Percentiles rank a stretch among this genome's conserved stretches.
Evolutionary conservation across 2,888 invertebrate genomes (phyloP).

Genomic region (Mantis religiosa): DNA sequence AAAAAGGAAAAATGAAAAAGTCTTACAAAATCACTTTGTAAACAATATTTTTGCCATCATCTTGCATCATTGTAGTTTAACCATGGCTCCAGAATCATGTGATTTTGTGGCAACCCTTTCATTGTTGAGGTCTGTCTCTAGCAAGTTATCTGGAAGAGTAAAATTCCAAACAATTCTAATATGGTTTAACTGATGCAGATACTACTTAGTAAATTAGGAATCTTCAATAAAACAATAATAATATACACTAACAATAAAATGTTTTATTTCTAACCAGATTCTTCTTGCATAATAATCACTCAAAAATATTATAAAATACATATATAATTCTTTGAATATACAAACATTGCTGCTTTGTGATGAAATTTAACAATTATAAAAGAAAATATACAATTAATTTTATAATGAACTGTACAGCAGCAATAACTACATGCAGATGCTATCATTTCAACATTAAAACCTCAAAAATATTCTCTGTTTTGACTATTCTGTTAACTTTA

Average conservation of each 20-base stretch:
- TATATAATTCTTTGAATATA: background rate
- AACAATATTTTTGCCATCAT: too few relatives aligned
- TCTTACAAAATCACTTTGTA: too few relatives aligned
- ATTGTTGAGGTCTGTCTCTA: too few relatives aligned
- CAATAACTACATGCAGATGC: background rate
- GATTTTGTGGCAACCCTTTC: too few relatives aligned
- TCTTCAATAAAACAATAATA: background rate
- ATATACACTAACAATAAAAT: background rate
- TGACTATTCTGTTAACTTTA: background rate
- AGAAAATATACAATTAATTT: background rate
- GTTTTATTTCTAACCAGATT: background rate
- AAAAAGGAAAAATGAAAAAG: too few relatives aligned
- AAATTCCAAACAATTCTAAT: too few relatives aligned
- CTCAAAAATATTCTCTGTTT: background rate
- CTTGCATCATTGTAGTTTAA: too few relatives aligned
- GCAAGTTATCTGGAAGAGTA: too few relatives aligned
- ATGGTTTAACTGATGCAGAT: background rate
- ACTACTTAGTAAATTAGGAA: background rate
- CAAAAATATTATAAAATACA: background rate
- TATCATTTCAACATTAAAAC: background rate
- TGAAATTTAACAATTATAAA: background rate
- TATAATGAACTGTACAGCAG: background rate
- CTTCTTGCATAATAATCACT: background rate
- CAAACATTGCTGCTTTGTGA: background rate
- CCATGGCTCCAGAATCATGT: too few relatives aligned